Evolutionary conservation across 2,888 invertebrate genomes (phyloP).

Genomic region (Ellobium chinense): DNA sequence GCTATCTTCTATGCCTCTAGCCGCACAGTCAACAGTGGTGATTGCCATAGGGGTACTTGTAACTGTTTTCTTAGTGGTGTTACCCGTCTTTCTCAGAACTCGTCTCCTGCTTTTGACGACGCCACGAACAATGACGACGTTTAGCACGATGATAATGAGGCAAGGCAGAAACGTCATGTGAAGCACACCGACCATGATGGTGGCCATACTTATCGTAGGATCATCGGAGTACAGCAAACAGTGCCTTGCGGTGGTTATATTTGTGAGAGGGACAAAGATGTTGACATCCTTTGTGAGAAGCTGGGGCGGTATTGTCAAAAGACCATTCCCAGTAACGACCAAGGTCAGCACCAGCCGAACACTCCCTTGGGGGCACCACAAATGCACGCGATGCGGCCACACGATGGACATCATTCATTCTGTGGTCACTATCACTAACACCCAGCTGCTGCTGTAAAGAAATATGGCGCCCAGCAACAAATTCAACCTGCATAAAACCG

Average conservation of each 20-base stretch:
- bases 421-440: not conserved
- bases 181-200: no score
- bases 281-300: not conserved
- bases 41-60: no score
- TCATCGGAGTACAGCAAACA: not conserved
- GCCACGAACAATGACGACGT: not conserved
- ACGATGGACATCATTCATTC: not conserved
- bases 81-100: no score
- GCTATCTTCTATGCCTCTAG: no score
- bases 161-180: not conserved
- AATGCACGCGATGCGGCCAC: not conserved
- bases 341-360: no score
- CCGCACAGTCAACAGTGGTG: no score
- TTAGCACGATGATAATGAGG: not conserved
- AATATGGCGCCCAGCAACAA: not conserved
- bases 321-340: no score
- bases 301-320: no score
- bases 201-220: no score
- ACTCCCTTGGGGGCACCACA: not conserved
- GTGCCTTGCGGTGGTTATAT: not conserved
- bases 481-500: not conserved
- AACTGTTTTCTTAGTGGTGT: no score
- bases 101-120: not conserved
- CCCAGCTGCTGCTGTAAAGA: constrained; percentile 6
- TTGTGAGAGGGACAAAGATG: not conserved